Evolutionary conservation across 2,888 invertebrate genomes (phyloP).

Genomic region (Synergus laeviventris): DNA sequence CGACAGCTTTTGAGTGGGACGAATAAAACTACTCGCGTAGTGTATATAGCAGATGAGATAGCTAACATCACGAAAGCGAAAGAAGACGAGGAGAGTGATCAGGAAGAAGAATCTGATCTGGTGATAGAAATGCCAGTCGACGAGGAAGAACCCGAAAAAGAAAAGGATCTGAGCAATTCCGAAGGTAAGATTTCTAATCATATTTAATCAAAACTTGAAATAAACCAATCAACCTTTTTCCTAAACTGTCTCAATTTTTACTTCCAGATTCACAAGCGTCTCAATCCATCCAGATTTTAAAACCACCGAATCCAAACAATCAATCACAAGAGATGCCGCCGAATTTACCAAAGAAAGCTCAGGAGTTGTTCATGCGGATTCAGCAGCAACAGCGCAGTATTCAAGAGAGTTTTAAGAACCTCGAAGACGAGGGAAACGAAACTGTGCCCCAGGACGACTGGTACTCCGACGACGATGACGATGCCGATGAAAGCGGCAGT

Average conservation of each 20-base stretch:
- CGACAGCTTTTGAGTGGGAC: constrained; percentile 70
- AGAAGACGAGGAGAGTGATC: constrained; percentile 72
- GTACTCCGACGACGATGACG: constrained; percentile 87
- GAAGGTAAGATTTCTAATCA: constrained; percentile 49
- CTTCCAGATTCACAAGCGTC: constrained; percentile 24
- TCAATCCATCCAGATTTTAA: constrained; percentile 4
- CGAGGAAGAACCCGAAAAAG: constrained; percentile 70
- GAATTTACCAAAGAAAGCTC: constrained; percentile 81
- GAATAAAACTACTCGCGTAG: constrained; percentile 63
- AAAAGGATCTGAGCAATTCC: constrained; percentile 57
- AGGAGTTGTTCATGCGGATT: constrained; percentile 82
- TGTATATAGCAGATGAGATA: constrained; percentile 68
- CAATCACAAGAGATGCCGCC: constrained; percentile 73
- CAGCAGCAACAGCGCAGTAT: constrained; percentile 80
- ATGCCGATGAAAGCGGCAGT: constrained; percentile 67
- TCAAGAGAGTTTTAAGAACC: constrained; percentile 74
- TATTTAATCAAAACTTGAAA: background rate
- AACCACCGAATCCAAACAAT: constrained; percentile 23
- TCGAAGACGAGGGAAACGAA: constrained; percentile 67
- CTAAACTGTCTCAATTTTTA: background rate
- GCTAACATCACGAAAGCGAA: constrained; percentile 67
- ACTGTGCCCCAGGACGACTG: constrained; percentile 79
- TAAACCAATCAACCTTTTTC: background rate
- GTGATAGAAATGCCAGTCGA: constrained; percentile 71
- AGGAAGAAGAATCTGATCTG: constrained; percentile 71